Conservation (phyloP, 2,113 vertebrate species). For the Centropus unirufus region DNA sequence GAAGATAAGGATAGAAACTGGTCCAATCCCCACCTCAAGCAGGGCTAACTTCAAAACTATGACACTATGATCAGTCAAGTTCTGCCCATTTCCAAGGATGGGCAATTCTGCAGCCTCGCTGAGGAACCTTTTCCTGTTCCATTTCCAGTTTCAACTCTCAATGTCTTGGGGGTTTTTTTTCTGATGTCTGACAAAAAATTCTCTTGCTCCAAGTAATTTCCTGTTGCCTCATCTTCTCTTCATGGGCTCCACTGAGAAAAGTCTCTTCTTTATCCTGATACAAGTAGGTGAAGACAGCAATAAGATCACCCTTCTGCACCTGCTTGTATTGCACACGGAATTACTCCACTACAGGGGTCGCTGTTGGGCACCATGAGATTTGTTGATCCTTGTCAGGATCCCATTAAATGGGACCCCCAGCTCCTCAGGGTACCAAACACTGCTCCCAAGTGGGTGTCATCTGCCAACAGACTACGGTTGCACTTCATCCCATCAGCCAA, state of each 20-base stretch:
- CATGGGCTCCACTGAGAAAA: neutral
- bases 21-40: neutral
- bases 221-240: neutral
- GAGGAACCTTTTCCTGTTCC: neutral
- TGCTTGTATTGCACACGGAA: neutral
- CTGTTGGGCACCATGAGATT: neutral
- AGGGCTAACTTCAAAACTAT: neutral
- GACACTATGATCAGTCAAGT: neutral
- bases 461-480: neutral
- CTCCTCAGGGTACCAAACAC: accelerated
- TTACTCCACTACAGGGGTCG: neutral
- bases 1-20: neutral
- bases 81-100: neutral
- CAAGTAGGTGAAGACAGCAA: neutral
- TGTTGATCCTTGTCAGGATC: neutral
- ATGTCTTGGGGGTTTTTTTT: neutral
- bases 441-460: neutral
- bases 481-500: neutral
- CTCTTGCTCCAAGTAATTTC: neutral
- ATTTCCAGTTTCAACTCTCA: neutral
- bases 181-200: neutral
- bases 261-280: neutral
- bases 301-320: accelerated
- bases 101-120: neutral
- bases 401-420: neutral